Evolutionary conservation across 2,888 invertebrate genomes (phyloP), one percentile per base, ranked within the genome.

Genomic region (Dimorphilus gyrociliatus): DNA sequence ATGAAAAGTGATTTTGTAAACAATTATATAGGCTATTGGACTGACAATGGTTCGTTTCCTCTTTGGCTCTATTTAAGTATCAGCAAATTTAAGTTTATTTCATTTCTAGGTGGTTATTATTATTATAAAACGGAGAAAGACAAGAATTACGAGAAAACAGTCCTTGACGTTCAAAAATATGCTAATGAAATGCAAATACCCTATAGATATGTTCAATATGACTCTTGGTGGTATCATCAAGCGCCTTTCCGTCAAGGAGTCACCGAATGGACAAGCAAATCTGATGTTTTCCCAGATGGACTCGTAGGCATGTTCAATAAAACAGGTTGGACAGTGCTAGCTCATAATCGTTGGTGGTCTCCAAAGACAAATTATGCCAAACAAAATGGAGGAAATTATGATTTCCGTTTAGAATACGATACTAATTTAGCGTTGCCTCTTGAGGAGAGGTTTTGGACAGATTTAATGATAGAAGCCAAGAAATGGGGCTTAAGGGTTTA

Each of bases 311-410:
- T 25, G 16, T 25, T 10, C 25, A 25, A 25, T 16, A 15, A 8
- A 16, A 25, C 25, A 25, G 16, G 10, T 3, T 12, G 15, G 12
- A 15, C 25, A 25, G 25, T 25, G 12, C 16, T 25, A 8, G 25
- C 25, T n/a, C 25, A 25, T 16, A 25, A n/a, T 10, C 8, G 25
- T 16, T 25, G 16, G 16, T 30, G 15, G 30, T 24, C 24, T 3
- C 32, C 36, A 4, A 42, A 51, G 25, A 52, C 47, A 2, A 42
- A 44, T 1, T 56, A 56, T 38, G 52, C 53, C 16, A 48, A 44
- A 32, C 42, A 50, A 29, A 53, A 55, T 34, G 53, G 53, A 10
- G 56, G 56, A 25, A 36, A 37, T 12, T 56, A 50, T 34, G 35
- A 45, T 27, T 50, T 50, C 29, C 36, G 47, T 12, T 21, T 41